Base-by-base conservation (phyloP, 2,888 invertebrate species). In the Eledone cirrhosa region DNA sequence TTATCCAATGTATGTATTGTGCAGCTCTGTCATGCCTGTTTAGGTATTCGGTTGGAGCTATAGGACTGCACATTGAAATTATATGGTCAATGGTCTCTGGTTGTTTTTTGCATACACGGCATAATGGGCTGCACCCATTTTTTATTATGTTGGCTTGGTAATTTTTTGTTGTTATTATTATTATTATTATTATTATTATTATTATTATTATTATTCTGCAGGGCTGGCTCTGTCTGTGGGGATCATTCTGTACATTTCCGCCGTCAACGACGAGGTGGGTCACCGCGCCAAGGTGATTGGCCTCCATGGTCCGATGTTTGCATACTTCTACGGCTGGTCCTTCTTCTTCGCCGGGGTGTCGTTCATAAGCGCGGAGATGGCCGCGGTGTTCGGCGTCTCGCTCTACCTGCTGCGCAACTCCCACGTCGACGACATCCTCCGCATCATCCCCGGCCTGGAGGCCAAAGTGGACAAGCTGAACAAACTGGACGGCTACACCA, bases 181-280 rank as follows among this genome's bases (percentile, higher is more conserved):
- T 41, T 41, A 2, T 41, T 41, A 41, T 41, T 41, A 11, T 41
- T 41, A 41, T 41, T 41, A 41, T 41, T 41, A 2, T 41, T 41
- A 41, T 41, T 41, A 2, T 41, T 41, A 2, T 41, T 41, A 2
- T 41, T 78, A 24, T 67, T 74, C 82, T 84, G 22, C 84, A 89
- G 89, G 88, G 16, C 80, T 89, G 76, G 84, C 85, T 0, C 81
- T 89, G 48, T 89, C 88, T 0, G 86, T 88, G 14, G 89, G 89
- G 11, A 87, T 89, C 48, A 89, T 89, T 31, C 84, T 89, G 48
- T 89, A 88, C 82, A 89, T 89, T 48, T 89, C 89, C 24, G 86
- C 88, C 8, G 88, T 89, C 76, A 89, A 89, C 80, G 89, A 89
- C 79, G 89, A 89, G 77, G 88, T 88, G 11, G 87, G 88, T 13